Conservation (phyloP, 2,113 vertebrate genomes). For the Pyxicephalus adspersus region DNA sequence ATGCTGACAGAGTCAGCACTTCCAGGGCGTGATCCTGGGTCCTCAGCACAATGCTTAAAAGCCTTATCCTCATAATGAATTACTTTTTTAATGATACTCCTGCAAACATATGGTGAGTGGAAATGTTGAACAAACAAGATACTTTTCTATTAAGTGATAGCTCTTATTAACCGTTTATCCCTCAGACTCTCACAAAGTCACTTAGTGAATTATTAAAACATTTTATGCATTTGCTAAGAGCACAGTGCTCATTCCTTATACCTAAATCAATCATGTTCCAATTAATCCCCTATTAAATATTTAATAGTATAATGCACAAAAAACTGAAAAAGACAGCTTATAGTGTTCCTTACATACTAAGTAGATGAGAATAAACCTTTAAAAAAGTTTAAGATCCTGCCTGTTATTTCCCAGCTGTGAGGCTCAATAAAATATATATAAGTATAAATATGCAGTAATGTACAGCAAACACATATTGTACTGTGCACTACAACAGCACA, state of each 20-base stretch:
- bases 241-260: constrained; percentile 12
- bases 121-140: constrained; percentile 63
- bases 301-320: constrained; percentile 9
- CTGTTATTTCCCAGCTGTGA: too few species aligned
- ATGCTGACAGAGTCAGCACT: constrained; percentile 59
- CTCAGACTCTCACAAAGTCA: constrained; percentile 17
- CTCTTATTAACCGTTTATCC: constrained; percentile 47
- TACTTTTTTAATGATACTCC: constrained; percentile 61
- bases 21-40: constrained; percentile 45
- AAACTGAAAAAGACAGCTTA: too few species aligned
- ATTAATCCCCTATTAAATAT: constrained; percentile 44
- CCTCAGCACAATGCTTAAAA: constrained; percentile 60
- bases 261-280: constrained; percentile 32
- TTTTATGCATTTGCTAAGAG: constrained; percentile 52
- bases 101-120: constrained; percentile 59
- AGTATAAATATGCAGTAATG: too few species aligned
- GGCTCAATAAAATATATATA: too few species aligned
- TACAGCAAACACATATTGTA: too few species aligned
- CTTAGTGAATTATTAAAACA: constrained; percentile 65
- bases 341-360: too few species aligned
- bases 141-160: constrained; percentile 61
- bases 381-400: too few species aligned
- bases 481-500: too few species aligned
- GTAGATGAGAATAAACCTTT: too few species aligned
- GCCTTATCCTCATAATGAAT: constrained; percentile 60